Evolutionary conservation across 2,797 vertebrate species (phyloP), one percentile per base, ranked within the genome.

Genomic region (Rhadinocentrus ornatus): DNA sequence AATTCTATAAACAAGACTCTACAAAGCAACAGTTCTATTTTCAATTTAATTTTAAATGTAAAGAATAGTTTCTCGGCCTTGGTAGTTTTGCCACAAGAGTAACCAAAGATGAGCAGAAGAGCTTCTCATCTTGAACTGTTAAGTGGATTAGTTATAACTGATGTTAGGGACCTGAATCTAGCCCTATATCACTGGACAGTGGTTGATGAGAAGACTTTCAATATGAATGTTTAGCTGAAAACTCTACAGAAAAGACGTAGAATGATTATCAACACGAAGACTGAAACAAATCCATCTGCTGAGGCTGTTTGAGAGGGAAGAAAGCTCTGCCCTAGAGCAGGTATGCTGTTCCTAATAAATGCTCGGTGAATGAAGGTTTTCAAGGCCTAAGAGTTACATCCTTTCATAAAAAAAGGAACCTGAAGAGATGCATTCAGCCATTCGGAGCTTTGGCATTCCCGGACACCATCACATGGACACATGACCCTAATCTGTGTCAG

Each of bases 401-500:
- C 12, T 26, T 26, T 44, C 37, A 15, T 32, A 9, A 0, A 31
- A 35, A 54, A 3, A 22, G 27, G 18, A 29, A 37, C 22, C 27
- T n/a, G 6, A 50, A 5, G 13, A 41, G 15, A 44, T 50, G 44
- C 27, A 13, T 27, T 54, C 24, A 35, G 22, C 50, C 7, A 16
- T 37, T 31, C 37, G 11, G 55, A 53, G 44, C 11, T 9, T 12
- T 64, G 63, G 52, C 61, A 78, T 78, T 62, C 62, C 78, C 37
- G 56, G 66, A 62, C 39, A 15, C 6, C 62, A 58, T 75, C 54
- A 27, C 65, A 60, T 0, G 20, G 68, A 76, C 79, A 66, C 69
- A 67, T 71, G 79, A 83, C 67, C 71, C 41, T 80, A 73, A 80
- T 71, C 78, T 50, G 73, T 66, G 77, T 81, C 72, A 78, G 73